Evolutionary conservation across 2,113 vertebrate species (phyloP).

Genomic region (Pedetes capensis): DNA sequence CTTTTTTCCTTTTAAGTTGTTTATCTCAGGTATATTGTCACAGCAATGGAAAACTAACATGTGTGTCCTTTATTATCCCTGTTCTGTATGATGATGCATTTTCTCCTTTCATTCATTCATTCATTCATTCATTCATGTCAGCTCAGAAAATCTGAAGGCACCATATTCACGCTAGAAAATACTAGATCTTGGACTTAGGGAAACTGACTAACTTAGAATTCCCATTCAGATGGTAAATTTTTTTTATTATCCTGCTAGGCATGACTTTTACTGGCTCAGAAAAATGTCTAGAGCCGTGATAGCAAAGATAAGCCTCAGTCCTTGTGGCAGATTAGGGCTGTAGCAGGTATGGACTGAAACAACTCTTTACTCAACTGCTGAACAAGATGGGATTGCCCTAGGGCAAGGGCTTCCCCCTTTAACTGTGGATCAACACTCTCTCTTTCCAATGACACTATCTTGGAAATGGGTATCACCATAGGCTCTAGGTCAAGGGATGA

Average conservation of each 20-base stretch:
- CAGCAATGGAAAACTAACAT: neutral
- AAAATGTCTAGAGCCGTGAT: constrained; percentile 6
- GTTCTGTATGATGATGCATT: neutral
- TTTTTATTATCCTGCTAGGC: constrained; percentile 32
- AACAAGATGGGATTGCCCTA: neutral
- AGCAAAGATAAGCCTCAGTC: constrained; percentile 30
- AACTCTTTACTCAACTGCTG: neutral
- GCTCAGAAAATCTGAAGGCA: constrained; percentile 22
- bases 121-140: neutral
- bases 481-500: neutral
- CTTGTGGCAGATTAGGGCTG: neutral
- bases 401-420: neutral
- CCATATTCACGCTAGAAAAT: constrained; percentile 45
- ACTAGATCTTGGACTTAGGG: neutral
- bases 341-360: neutral
- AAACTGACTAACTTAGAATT: constrained; percentile 16
- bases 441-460: neutral
- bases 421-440: neutral
- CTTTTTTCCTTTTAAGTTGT: neutral
- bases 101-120: neutral
- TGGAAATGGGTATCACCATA: neutral
- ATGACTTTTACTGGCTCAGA: constrained; percentile 32
- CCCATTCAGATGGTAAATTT: neutral
- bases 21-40: neutral
- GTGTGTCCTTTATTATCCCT: neutral